Conservation (phyloP, 2,797 vertebrate species). For the Bryconaethiops microstoma region DNA sequence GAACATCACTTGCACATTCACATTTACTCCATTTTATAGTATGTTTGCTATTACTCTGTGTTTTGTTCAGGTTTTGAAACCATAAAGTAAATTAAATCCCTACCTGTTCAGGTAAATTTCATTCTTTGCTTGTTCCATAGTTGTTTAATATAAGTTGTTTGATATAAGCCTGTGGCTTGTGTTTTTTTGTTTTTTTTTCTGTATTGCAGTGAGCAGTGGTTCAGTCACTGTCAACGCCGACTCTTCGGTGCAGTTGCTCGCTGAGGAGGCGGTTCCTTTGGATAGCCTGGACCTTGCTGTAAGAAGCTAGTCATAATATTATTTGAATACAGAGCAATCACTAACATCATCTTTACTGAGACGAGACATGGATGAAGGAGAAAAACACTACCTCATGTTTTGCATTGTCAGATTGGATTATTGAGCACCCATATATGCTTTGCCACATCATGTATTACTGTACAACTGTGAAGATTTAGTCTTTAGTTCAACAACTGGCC, state of each 20-base stretch:
- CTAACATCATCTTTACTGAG: neutral
- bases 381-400: no score
- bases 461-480: neutral
- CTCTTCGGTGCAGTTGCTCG: slow-evolving; percentile 90
- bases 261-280: slow-evolving; percentile 86
- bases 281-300: slow-evolving; percentile 90
- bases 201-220: slow-evolving; percentile 88
- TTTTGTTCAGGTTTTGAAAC: neutral
- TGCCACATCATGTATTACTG: neutral
- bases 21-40: neutral
- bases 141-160: no score
- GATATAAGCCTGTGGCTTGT: neutral
- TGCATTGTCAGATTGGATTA: no score
- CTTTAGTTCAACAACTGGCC: neutral
- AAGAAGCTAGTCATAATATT: slow-evolving; percentile 62
- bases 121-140: neutral
- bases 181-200: neutral
- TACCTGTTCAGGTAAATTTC: neutral
- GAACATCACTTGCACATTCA: neutral
- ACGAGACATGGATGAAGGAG: no score
- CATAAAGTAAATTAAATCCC: no score
- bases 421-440: neutral
- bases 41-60: neutral
- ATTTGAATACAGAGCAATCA: neutral
- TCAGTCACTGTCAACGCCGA: slow-evolving; percentile 90